Conservation (phyloP, 2,113 vertebrate species). For the Pampusana beccarii region DNA sequence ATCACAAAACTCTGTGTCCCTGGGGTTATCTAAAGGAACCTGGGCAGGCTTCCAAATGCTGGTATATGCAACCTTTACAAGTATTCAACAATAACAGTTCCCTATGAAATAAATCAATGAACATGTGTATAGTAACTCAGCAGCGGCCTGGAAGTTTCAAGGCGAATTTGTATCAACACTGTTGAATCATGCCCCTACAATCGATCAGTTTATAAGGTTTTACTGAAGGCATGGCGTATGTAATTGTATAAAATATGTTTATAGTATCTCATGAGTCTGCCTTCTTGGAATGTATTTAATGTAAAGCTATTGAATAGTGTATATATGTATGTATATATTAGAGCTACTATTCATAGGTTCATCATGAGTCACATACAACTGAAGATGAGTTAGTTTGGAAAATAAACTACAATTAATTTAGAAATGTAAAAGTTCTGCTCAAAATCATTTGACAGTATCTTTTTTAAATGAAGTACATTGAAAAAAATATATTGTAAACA, state of each 20-base stretch:
- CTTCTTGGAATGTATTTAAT: not conserved
- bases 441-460: not conserved
- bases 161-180: not conserved
- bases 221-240: not conserved
- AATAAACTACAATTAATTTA: not conserved
- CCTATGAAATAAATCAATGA: constrained; percentile 39
- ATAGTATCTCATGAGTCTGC: not conserved
- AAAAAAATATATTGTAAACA: not conserved
- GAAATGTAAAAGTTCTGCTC: not conserved
- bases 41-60: constrained; percentile 58
- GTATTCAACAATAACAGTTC: constrained; percentile 12
- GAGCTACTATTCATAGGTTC: not conserved
- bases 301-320: not conserved
- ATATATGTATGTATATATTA: not conserved
- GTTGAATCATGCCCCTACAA: not conserved
- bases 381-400: not conserved
- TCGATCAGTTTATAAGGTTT: not conserved
- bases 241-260: not conserved
- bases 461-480: not conserved
- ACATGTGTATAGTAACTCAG: not conserved
- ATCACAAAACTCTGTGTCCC: not conserved
- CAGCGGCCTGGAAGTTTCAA: not conserved
- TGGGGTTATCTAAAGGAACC: constrained; percentile 52
- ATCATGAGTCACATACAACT: not conserved
- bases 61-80: constrained; percentile 52